phyloP scores from a whole-genome alignment of 2,797 vertebrate genomes.

The Microctenopoma steveboyesi region DNA sequence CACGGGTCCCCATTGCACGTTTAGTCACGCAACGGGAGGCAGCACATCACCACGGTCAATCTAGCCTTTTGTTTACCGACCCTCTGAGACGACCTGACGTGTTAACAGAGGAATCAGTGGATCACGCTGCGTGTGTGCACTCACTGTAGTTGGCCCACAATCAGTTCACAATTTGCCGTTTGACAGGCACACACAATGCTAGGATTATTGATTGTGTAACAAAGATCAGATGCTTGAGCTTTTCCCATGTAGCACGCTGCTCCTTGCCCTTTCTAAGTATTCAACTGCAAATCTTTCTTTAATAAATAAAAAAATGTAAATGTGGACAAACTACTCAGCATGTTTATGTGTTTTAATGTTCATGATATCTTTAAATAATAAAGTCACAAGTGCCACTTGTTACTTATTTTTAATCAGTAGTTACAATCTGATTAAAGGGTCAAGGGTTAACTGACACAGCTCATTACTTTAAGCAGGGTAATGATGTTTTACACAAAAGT shows the following conservation, averaged over 20 bases:
- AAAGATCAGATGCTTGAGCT: constrained; percentile 45
- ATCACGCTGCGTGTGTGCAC: constrained; percentile 9
- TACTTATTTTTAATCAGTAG: neutral
- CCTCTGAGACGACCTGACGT: constrained; percentile 52
- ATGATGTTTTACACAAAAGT: neutral
- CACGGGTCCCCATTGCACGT: constrained; percentile 59
- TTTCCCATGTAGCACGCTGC: neutral
- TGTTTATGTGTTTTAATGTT: neutral
- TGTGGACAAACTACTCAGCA: neutral
- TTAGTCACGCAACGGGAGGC: constrained; percentile 74
- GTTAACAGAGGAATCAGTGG: constrained; percentile 68
- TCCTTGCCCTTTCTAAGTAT: constrained; percentile 8
- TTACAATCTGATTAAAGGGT: constrained; percentile 36
- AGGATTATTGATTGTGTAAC: constrained; percentile 27
- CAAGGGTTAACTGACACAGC: constrained; percentile 41
- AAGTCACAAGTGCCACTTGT: neutral
- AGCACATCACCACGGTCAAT: constrained; percentile 65
- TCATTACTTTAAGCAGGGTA: constrained; percentile 55
- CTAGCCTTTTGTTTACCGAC: constrained; percentile 62
- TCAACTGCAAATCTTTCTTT: neutral
- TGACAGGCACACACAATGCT: constrained; percentile 19
- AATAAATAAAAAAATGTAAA: neutral
- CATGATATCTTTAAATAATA: too few relatives aligned
- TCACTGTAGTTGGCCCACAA: constrained; percentile 21
- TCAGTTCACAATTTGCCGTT: constrained; percentile 40